Base-by-base conservation (phyloP, 2,113 vertebrate genomes). In the Thalassoma bifasciatum region DNA sequence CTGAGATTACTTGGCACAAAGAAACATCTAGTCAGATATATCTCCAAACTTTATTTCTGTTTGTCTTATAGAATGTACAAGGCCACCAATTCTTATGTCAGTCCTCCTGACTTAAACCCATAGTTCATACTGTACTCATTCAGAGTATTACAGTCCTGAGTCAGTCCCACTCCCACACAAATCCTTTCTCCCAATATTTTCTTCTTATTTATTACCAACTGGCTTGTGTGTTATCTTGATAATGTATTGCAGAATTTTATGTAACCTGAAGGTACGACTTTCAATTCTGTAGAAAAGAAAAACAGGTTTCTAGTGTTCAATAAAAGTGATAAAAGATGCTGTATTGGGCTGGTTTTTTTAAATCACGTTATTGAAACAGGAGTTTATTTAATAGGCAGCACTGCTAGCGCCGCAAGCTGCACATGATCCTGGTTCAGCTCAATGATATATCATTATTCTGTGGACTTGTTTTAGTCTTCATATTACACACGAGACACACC, bases 31-130 rank as follows among this genome's bases (percentile, higher is more conserved):
- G 9, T 61, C 16, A 26, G 11, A 47, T 9, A 44, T 65, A 6
- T 54, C 51, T 72, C 38, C 37, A 11, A 19, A 34, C 2, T 60
- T 5, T 65, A 22, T 62, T 5, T 36, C 50, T 57, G 22, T 59
- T 44, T 44, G n/a, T 44, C 23, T 40, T 53, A n/a, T 67, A 26
- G 16, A 67, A 60, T 61, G 10, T 44, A 65, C 59, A 37, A 58
- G 47, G 22, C 1, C 6, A 5, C 24, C 16, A 38, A 72, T 65
- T 56, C 50, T 9, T 73, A 37, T 54, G 50, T 56, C 17, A 12
- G 24, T 53, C 69, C 75, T 34, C 8, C n/a, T 44, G 11, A 12
- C 17, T 64, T 34, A 26, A 2, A 1, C 44, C 11, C n/a, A 11
- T 70, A 37, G 23, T 22, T 52, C 74, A 12, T 56, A 22, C 8